Evolutionary conservation across 2,113 vertebrate species (phyloP), one percentile per base, ranked within the genome.

Genomic region (Python bivittatus): DNA sequence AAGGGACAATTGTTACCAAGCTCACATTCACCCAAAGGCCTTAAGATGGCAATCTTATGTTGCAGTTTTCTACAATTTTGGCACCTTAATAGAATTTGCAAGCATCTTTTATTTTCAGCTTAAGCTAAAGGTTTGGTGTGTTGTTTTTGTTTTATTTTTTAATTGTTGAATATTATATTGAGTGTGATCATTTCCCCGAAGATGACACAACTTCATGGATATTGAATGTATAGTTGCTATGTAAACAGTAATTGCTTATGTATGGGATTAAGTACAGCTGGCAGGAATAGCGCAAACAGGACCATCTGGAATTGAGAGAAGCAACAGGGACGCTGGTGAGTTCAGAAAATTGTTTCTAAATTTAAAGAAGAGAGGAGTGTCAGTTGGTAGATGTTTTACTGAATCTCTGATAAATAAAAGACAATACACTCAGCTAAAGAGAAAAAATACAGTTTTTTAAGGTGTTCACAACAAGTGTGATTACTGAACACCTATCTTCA

Each of bases 401-500:
- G 22, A 8, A 22, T 2, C 6, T 44, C 48, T 57, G 15, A 5
- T 13, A 56, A 44, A 52, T 22, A 68, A 68, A 33, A 68, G 17
- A 29, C 20, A 48, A 33, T 61, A n/a, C 11, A 25, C 29, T 79
- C 5, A 6, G 53, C 56, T 53, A 52, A 20, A 53, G 27, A 22
- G 0, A 48, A 23, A n/a, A 64, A 44, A 53, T 25, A 48, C 27
- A 2, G 25, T 29, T 60, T 57, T 52, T 29, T 48, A 15, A 53
- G 33, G 11, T 33, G 3, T 54, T 13, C 20, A 58, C 53, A 29
- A 58, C 10, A 60, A 48, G 42, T 6, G 2, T 85, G 27, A 84
- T 11, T 33, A 48, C 56, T 10, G 44, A 58, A 91, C n/a, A 92
- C 93, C 95, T 95, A 95, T 93, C 92, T 96, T 92, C 93, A 95